Evolutionary conservation across 2,888 invertebrate genomes (phyloP), one percentile per base, ranked within the genome.

Genomic region (Agriopis aurantiaria): DNA sequence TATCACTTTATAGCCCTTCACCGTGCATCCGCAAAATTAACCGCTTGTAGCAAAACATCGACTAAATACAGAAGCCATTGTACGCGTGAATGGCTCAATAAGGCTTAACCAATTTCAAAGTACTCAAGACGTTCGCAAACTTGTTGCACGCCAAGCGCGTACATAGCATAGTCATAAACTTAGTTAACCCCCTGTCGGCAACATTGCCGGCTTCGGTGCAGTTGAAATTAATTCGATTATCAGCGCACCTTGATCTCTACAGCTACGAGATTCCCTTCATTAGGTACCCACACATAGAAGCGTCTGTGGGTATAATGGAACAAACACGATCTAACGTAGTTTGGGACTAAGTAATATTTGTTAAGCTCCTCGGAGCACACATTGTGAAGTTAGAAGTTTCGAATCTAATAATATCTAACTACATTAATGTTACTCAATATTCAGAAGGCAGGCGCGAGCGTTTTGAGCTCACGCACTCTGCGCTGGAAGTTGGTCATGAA

Each of bases 181-280:
- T 88, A 92, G 93, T 93, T 93, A 92, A 84, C 87, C 86, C 86
- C 88, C 88, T 85, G 88, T 89, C 89, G 88, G 90, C 84, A 86
- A 89, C 89, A 88, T 86, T 84, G 90, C 86, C 83, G 88, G 88
- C 89, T 90, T 85, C 88, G 85, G 81, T 88, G 89, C 88, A 86
- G 89, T 88, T 84, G 88, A 88, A 88, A 92, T 92, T 94, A 92
- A 93, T 93, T 93, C 88, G 88, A 93, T 94, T 93, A 93, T 90
- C 89, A 89, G 87, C 84, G 88, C 93, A 93, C 93, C 93, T 92
- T 89, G 89, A 91, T 91, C 87, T 88, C 86, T 88, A 85, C 87
- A 87, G 86, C 88, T 85, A 87, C 83, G 84, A 82, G 88, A 89
- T 90, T 90, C 89, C 87, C 88, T 89, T 87, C 87, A 89, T 91